These are phyloP conservation scores for Cheilosia impressa DNA, from an alignment of 2,888 invertebrate genomes.

Conservation along the genomic window DNA sequence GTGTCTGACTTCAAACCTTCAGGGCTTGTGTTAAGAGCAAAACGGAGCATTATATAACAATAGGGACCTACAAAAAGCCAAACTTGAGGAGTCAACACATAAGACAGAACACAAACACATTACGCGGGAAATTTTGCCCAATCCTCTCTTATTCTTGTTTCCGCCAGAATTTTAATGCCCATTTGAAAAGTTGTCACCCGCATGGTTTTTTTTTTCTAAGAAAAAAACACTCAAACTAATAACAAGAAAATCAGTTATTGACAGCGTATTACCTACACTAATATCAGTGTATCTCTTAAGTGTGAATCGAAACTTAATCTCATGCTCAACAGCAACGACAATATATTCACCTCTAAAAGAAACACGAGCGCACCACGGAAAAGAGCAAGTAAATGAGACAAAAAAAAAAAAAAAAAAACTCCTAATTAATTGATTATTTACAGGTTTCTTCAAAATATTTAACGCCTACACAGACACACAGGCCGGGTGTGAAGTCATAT, in stretches of 20 bases:
- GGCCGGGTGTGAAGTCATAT: slow-evolving; percentile 70
- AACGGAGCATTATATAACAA: too few species aligned
- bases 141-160: background rate
- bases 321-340: slow-evolving; percentile 7
- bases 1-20: too few species aligned
- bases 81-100: too few species aligned
- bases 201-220: background rate
- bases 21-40: too few species aligned
- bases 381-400: slow-evolving; percentile 9
- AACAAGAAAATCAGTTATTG: slow-evolving; percentile 23
- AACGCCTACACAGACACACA: slow-evolving; percentile 67
- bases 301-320: slow-evolving; percentile 34
- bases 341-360: slow-evolving; percentile 24
- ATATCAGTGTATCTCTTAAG: background rate
- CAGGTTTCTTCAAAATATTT: slow-evolving; percentile 70
- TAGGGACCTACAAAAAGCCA: too few species aligned
- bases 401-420: slow-evolving; percentile 27
- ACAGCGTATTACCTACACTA: background rate
- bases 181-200: background rate
- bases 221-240: background rate
- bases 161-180: background rate
- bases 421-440: slow-evolving; percentile 74
- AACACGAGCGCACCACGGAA: slow-evolving; percentile 22
- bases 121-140: too few species aligned
- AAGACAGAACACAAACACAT: too few species aligned